These are phyloP conservation scores for Sarcophaga peregrina DNA, from an alignment of 1,140 invertebrate genomes.

Conservation along the genomic window DNA sequence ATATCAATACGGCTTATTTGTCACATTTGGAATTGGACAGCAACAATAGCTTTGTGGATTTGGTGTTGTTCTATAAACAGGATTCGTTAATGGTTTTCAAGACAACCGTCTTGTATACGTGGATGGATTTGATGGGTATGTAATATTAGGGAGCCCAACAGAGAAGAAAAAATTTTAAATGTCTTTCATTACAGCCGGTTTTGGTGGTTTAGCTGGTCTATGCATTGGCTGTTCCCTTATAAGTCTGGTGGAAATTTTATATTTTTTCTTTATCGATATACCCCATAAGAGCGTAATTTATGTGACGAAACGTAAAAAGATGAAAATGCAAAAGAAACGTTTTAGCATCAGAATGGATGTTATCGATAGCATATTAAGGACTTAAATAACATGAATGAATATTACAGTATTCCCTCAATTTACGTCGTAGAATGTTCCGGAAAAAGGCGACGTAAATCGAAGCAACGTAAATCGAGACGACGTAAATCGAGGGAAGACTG, in stretches of 20 bases:
- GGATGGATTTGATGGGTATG: slow-evolving; percentile 58
- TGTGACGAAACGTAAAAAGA: no score
- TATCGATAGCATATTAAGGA: no score
- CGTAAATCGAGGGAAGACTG: no score
- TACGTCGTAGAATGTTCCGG: no score
- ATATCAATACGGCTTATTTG: slow-evolving; percentile 18
- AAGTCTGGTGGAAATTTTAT: slow-evolving; percentile 13
- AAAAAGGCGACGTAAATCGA: no score
- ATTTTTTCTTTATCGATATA: slow-evolving; percentile 23
- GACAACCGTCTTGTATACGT: slow-evolving; percentile 59
- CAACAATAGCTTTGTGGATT: slow-evolving; percentile 32
- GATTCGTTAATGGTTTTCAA: slow-evolving; percentile 52
- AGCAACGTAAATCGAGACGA: no score
- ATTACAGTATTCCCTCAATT: no score
- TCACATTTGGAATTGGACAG: not conserved
- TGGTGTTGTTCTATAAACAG: slow-evolving; percentile 34
- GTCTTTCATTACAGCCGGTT: slow-evolving; percentile 17
- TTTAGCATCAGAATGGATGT: no score
- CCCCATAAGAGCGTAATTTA: not conserved
- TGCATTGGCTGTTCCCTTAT: slow-evolving; percentile 38
- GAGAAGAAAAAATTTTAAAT: not conserved
- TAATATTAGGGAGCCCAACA: not conserved
- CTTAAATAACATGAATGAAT: no score
- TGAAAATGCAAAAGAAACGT: no score
- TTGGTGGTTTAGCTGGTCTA: slow-evolving; percentile 36